These are phyloP conservation scores for Pristionchus mayeri DNA, from an alignment of 2,888 invertebrate genomes.

Conservation along the genomic window DNA sequence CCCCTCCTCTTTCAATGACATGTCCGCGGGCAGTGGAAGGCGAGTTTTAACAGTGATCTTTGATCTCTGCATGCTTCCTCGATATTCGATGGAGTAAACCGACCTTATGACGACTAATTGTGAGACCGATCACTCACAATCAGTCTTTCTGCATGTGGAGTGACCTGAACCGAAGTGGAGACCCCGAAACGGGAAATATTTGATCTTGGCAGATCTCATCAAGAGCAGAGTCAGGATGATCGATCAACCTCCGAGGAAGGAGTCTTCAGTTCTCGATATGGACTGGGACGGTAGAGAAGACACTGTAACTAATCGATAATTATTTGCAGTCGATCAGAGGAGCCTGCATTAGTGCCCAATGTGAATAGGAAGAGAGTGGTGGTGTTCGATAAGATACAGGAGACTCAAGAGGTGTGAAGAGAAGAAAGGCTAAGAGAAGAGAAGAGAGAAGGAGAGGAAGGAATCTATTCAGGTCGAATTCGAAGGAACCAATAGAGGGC, in stretches of 20 bases:
- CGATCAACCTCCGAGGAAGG: neutral
- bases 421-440: neutral
- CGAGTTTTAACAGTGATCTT: neutral
- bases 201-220: neutral
- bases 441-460: neutral
- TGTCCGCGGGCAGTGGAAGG: neutral
- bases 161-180: neutral
- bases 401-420: conserved; percentile 27
- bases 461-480: conserved; percentile 16
- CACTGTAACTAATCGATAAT: neutral
- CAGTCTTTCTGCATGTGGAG: neutral
- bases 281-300: neutral
- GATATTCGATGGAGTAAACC: neutral
- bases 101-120: neutral
- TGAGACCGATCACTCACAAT: neutral
- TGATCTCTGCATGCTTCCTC: neutral
- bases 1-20: neutral
- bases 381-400: conserved; percentile 20
- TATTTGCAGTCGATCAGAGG: neutral
- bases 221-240: neutral
- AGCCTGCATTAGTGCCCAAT: neutral
- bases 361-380: neutral
- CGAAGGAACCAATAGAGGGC: conserved; percentile 17
- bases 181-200: neutral
- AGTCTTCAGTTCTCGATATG: neutral